phyloP scores from a whole-genome alignment of 2,113 vertebrate species.

The Pungitius pungitius region DNA sequence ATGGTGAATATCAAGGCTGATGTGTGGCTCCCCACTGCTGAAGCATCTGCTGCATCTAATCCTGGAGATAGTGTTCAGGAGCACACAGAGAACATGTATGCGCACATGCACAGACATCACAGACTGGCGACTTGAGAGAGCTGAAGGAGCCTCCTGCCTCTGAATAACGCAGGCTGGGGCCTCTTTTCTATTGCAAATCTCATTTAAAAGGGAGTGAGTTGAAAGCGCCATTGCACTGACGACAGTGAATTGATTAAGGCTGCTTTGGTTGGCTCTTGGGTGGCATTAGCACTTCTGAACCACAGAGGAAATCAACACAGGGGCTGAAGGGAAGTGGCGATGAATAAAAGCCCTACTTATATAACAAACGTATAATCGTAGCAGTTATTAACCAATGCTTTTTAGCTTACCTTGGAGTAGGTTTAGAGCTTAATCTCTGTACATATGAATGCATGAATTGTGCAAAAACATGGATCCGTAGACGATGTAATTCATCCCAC shows the following conservation, averaged over 20 bases:
- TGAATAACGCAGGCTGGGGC: conserved; percentile 38
- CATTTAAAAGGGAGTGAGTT: conserved; percentile 51
- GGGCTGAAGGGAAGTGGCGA: conserved; percentile 11
- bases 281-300: conserved; percentile 39
- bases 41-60: conserved; percentile 66
- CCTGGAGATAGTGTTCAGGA: conserved; percentile 14
- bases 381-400: background rate
- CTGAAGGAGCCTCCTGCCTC: conserved; percentile 45
- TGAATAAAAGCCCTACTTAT: background rate
- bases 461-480: conserved; percentile 16
- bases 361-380: background rate
- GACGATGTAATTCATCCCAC: conserved; percentile 58
- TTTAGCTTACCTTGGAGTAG: background rate
- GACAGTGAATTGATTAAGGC: conserved; percentile 55
- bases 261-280: conserved; percentile 42
- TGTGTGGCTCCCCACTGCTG: conserved; percentile 64
- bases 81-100: background rate
- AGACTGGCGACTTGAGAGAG: conserved; percentile 27
- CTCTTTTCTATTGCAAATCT: conserved; percentile 59
- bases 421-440: background rate
- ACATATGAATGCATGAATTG: background rate
- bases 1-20: conserved; percentile 59
- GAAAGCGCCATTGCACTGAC: conserved; percentile 58
- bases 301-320: conserved; percentile 20
- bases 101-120: conserved; percentile 8